A percentile compares a stretch with the other conserved stretches of the same genome.
Evolutionary conservation across 2,797 vertebrate genomes (phyloP).

Genomic region (Salmo trutta): DNA sequence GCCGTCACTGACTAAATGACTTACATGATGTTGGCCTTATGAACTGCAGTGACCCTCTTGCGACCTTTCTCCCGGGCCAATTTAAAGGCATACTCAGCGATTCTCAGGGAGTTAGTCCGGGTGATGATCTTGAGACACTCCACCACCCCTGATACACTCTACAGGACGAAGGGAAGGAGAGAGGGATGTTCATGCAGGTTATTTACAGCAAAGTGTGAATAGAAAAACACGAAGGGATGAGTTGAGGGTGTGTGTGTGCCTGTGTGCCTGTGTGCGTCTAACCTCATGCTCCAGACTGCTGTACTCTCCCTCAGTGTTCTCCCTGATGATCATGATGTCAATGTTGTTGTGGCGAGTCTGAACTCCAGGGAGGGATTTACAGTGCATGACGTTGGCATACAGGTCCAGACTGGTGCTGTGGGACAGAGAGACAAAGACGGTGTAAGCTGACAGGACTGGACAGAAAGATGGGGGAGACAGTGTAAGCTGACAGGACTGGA

Average conservation of each 20-base stretch:
- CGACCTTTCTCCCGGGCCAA: slow-evolving; percentile 85
- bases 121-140: slow-evolving; percentile 96
- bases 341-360: slow-evolving; percentile 91
- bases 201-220: background rate
- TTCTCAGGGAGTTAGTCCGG: slow-evolving; percentile 85
- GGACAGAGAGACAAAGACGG: no score
- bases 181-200: background rate
- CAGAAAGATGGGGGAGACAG: no score
- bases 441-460: no score
- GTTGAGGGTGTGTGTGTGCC: background rate
- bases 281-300: slow-evolving; percentile 95
- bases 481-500: no score
- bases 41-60: slow-evolving; percentile 86
- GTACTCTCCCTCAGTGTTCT: slow-evolving; percentile 96
- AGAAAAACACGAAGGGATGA: background rate
- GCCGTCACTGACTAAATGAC: slow-evolving; percentile 14
- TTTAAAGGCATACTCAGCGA: slow-evolving; percentile 89
- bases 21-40: slow-evolving; percentile 96
- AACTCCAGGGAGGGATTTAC: slow-evolving; percentile 89
- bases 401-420: slow-evolving; percentile 78
- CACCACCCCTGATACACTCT: slow-evolving; percentile 92
- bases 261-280: slow-evolving; percentile 14
- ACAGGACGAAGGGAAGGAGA: slow-evolving; percentile 10
- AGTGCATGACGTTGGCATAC: slow-evolving; percentile 93
- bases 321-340: slow-evolving; percentile 92